Evolutionary conservation across 2,888 invertebrate genomes (phyloP).

Genomic region (Ormyrus rosae): DNA sequence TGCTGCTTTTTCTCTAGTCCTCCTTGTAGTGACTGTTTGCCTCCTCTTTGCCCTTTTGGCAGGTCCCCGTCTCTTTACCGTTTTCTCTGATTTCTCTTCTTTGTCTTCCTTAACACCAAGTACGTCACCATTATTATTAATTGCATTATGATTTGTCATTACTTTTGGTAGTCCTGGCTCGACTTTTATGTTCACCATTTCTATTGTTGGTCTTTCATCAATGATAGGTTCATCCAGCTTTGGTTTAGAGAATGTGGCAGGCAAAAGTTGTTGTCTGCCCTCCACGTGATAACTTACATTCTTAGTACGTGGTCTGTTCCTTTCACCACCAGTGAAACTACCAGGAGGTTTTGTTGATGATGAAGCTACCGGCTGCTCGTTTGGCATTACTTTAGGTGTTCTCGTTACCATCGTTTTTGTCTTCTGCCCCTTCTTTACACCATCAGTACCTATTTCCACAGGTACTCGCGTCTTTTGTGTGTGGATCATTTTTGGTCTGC

Average conservation of each 20-base stretch:
- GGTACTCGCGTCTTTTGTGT: conserved; percentile 82
- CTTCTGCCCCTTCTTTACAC: conserved; percentile 78
- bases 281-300: conserved; percentile 81
- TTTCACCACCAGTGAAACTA: conserved; percentile 74
- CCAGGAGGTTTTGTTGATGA: conserved; percentile 54
- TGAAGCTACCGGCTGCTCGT: conserved; percentile 69
- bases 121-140: conserved; percentile 70
- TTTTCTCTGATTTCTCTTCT: conserved; percentile 59
- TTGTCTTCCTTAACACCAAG: conserved; percentile 58
- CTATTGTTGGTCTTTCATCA: conserved; percentile 6
- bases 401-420: conserved; percentile 79
- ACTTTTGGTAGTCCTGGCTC: conserved; percentile 61
- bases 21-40: conserved; percentile 17
- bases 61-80: conserved; percentile 51
- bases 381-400: conserved; percentile 75
- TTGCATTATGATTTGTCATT: conserved; percentile 61
- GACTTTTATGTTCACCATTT: conserved; percentile 58
- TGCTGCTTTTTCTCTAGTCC: conserved; percentile 32
- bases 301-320: conserved; percentile 80
- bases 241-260: conserved; percentile 77
- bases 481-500: conserved; percentile 86
- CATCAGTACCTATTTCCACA: conserved; percentile 76
- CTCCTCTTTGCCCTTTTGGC: conserved; percentile 55
- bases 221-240: conserved; percentile 52
- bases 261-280: conserved; percentile 77